A percentile compares a stretch with the other conserved stretches of the same genome.
These are phyloP conservation scores for Labroides dimidiatus DNA, from an alignment of 2,797 vertebrate species.

Conservation along the genomic window DNA sequence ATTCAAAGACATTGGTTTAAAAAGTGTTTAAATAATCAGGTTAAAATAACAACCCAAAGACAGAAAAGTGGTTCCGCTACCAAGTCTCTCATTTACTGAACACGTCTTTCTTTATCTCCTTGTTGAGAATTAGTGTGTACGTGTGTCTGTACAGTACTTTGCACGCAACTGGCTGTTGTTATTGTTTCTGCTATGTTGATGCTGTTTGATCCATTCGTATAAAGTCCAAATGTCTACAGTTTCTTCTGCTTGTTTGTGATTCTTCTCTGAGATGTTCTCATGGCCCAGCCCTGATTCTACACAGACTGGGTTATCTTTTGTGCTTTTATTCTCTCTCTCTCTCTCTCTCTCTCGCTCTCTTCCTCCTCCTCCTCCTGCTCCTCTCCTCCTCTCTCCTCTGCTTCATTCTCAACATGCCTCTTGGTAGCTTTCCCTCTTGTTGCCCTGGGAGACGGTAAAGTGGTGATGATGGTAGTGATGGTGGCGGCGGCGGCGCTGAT, in stretches of 20 bases:
- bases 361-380: conserved; percentile 25
- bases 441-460: conserved; percentile 78
- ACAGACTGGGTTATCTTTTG: conserved; percentile 46
- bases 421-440: conserved; percentile 68
- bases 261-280: background rate
- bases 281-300: conserved; percentile 2
- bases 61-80: too few species aligned
- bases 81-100: too few species aligned
- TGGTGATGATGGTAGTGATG: conserved; percentile 42
- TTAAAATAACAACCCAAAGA: too few species aligned
- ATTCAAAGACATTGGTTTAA: too few species aligned
- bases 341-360: background rate
- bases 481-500: conserved; percentile 13
- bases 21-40: too few species aligned
- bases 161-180: background rate
- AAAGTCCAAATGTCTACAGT: background rate
- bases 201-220: background rate
- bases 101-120: background rate
- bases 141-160: too few species aligned
- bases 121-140: background rate
- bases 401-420: conserved; percentile 61
- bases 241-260: background rate
- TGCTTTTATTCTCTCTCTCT: conserved; percentile 36
- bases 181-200: background rate
- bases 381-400: conserved; percentile 31